Evolutionary conservation across 2,888 invertebrate genomes (phyloP), one percentile per base, ranked within the genome.

Genomic region (Gryllus longicercus): DNA sequence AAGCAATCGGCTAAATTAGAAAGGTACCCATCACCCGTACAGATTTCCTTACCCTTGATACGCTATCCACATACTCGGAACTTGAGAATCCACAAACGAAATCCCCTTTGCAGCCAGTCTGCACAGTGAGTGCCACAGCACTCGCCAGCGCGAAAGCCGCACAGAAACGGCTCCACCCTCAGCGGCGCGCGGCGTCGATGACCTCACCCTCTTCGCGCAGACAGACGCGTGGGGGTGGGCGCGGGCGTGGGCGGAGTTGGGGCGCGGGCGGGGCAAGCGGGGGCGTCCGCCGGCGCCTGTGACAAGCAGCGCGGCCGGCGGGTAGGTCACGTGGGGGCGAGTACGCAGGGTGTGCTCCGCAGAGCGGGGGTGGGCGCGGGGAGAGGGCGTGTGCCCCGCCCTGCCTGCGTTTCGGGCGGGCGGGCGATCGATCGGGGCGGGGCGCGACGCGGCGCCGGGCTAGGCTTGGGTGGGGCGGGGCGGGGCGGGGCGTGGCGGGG

Each of bases 261-360:
- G 63, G 63, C 63, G 63, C 63, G n/a, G 14, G 0, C 16, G 1
- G 63, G 8, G 63, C n/a, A 14, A 14, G 63, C 8, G n/a, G 63
- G 63, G 12, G 16, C n/a, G 63, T n/a, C 63, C 63, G n/a, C 16
- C 14, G 16, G 16, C 63, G 63, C 63, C 63, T 63, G 16, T 18
- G 63, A n/a, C 63, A 63, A 63, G 63, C n/a, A n/a, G 16, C 16
- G n/a, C 63, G n/a, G 14, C 16, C 63, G n/a, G 63, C 63, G 63
- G 63, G 63, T 63, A 63, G 63, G 63, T 63, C 63, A 63, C 63
- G 63, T 63, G 63, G 63, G 14, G 63, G 63, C 63, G 63, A 63
- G 63, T 63, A 63, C 63, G 63, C 63, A 63, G 16, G 63, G 38
- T 8, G 38, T 38, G 38, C 38, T 38, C 38, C 38, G 38, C 16